phyloP scores from a whole-genome alignment of 2,113 vertebrate species.

The Pipra filicauda region DNA sequence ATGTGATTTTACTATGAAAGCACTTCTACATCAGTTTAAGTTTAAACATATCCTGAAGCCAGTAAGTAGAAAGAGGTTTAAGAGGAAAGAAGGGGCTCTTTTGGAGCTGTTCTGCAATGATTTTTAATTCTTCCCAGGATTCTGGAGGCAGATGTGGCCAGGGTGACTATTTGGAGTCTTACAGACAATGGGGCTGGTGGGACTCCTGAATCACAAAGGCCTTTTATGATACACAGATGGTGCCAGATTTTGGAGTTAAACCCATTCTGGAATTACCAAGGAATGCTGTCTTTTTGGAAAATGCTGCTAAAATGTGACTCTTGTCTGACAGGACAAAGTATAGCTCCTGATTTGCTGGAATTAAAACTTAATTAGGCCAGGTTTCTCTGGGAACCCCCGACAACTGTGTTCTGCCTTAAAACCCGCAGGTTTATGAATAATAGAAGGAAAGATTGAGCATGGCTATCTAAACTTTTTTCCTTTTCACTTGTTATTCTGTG shows the following conservation, averaged over 20 bases:
- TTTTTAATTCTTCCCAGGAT: neutral
- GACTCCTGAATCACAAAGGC: neutral
- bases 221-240: neutral
- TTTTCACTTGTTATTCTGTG: neutral
- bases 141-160: neutral
- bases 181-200: neutral
- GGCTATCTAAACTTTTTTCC: neutral
- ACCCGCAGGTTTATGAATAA: neutral
- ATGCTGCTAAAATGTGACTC: neutral
- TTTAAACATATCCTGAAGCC: neutral
- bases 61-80: neutral
- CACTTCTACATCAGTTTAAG: neutral
- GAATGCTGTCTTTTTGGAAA: neutral
- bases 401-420: neutral
- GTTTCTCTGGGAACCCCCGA: neutral
- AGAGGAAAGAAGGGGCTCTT: neutral
- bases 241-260: neutral
- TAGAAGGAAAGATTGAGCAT: neutral
- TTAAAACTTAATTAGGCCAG: constrained; percentile 21
- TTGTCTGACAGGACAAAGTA: neutral
- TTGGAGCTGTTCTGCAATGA: neutral
- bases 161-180: neutral
- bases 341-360: neutral
- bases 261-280: neutral
- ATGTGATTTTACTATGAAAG: neutral